These are phyloP conservation scores for Tipula helvola DNA, from an alignment of 2,888 invertebrate genomes.

Conservation along the genomic window DNA sequence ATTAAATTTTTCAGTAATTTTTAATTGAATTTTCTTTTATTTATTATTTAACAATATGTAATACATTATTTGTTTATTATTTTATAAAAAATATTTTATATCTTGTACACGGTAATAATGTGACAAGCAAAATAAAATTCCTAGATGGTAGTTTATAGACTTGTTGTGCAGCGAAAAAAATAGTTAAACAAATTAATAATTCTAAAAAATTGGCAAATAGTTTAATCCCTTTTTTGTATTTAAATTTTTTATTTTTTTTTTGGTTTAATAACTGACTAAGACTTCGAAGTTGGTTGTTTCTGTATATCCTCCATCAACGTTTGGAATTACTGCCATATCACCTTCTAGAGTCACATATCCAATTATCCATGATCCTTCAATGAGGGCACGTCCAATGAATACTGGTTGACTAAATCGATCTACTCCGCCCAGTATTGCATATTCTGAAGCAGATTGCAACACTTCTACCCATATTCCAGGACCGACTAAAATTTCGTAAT, in stretches of 20 bases:
- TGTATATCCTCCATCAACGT: too few species aligned
- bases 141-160: too few species aligned
- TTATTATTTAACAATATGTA: background rate
- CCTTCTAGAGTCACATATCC: slow-evolving; percentile 73
- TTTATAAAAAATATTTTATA: background rate
- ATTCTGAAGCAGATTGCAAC: too few species aligned
- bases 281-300: slow-evolving; percentile 70
- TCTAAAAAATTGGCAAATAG: background rate
- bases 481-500: slow-evolving; percentile 56
- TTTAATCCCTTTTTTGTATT: background rate
- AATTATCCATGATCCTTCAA: slow-evolving; percentile 59
- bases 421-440: too few species aligned
- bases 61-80: background rate
- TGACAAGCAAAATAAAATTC: background rate
- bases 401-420: too few species aligned
- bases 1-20: background rate
- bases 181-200: background rate
- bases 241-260: background rate
- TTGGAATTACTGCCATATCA: too few species aligned
- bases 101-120: background rate
- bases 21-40: background rate
- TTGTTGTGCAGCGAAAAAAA: background rate
- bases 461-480: slow-evolving; percentile 59
- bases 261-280: slow-evolving; percentile 34
- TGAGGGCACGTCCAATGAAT: slow-evolving; percentile 66